Evolutionary conservation across 2,797 vertebrate genomes (phyloP), one percentile per base, ranked within the genome.

Genomic region (Poliocrania exsul): DNA sequence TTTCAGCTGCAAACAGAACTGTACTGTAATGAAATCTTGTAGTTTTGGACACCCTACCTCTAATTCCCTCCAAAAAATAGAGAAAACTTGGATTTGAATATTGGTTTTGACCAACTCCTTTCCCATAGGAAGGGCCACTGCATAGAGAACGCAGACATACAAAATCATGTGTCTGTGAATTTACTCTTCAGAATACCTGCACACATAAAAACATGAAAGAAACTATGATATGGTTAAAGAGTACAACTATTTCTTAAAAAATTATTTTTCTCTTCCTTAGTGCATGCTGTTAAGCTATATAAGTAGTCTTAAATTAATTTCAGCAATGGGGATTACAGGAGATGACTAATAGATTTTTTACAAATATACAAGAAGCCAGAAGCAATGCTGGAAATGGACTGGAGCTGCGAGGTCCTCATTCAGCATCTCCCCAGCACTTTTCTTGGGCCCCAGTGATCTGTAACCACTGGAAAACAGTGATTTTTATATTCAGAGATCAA

Each of bases 401-500:
- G 49, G 50, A 66, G 69, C 53, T 77, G 78, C 0, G 0, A 71
- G 57, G 26, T 78, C 58, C 70, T 74, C 11, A 9, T 78, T 83
- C 58, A 0, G 0, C 4, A 2, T 64, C 38, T 75, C 77, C 38
- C 49, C 13, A 20, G 9, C 47, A 81, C 70, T 75, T 75, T 47
- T 56, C 44, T 62, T 24, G 40, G 81, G 53, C 57, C 72, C 31
- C 87, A 90, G 26, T 40, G 54, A 86, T 92, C 50, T 46, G 28
- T 25, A 86, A 88, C 24, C 42, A 75, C 88, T 70, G 74, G 44
- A 58, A 93, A 93, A 88, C 19, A 66, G 23, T 10, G 33, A 38
- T 75, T 96, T 94, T 93, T 88, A 26, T 86, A 91, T 91, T 80
- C 83, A 21, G 58, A 96, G 70, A 92, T 93, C 90, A 94, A 94